Percentiles rank a stretch among this genome's conserved stretches.
These are phyloP conservation scores for Channallabes apus DNA, from an alignment of 2,797 vertebrate genomes.

Conservation along the genomic window DNA sequence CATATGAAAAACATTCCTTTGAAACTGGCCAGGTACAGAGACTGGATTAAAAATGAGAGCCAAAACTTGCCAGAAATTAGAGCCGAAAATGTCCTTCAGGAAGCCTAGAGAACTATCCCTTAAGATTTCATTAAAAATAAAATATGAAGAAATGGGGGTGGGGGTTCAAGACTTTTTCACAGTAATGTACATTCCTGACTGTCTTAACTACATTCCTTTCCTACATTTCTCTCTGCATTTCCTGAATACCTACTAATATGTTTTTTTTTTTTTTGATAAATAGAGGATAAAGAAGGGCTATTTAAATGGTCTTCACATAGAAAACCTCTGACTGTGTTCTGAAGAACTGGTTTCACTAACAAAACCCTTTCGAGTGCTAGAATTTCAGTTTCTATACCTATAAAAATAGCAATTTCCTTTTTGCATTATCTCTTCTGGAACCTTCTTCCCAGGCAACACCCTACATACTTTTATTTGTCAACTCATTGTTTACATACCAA, in stretches of 20 bases:
- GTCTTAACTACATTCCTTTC: background rate
- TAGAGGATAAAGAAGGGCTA: background rate
- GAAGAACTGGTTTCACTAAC: background rate
- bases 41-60: no score
- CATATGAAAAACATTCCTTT: no score
- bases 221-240: background rate
- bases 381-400: background rate
- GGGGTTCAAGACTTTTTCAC: no score
- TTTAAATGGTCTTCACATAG: background rate
- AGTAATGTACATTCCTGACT: background rate
- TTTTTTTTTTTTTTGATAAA: background rate
- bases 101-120: no score
- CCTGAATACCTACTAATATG: background rate
- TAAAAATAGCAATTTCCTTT: background rate
- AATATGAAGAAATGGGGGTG: no score
- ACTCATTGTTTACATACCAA: background rate
- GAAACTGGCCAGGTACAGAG: no score
- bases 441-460: background rate
- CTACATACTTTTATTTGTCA: background rate
- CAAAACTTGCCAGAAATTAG: no score
- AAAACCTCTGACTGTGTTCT: background rate
- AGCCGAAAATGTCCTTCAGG: no score
- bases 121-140: no score
- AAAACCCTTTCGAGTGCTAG: background rate
- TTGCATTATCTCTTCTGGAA: background rate